Evolutionary conservation across 2,888 invertebrate species (phyloP).

Genomic region (Eilema caniola): DNA sequence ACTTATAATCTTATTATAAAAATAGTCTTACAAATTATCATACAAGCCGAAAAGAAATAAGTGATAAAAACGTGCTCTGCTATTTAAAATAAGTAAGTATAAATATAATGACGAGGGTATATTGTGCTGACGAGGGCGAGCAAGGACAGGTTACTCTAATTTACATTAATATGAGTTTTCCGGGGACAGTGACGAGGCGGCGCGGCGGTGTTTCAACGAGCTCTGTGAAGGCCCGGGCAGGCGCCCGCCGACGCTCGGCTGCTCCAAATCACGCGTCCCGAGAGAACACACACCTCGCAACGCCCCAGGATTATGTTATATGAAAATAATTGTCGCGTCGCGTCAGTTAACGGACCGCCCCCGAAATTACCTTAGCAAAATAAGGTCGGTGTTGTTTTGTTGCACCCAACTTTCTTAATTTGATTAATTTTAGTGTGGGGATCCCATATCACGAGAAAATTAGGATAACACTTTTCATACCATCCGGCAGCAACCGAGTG

Average conservation of each 20-base stretch:
- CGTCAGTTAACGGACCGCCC: conserved; percentile 67
- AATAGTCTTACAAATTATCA: conserved; percentile 23
- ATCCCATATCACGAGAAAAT: conserved; percentile 43
- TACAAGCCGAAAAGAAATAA: conserved; percentile 26
- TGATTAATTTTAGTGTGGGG: conserved; percentile 73
- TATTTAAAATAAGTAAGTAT: conserved; percentile 33
- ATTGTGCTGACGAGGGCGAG: conserved; percentile 60
- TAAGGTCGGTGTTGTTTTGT: conserved; percentile 73
- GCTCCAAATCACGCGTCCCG: conserved; percentile 75
- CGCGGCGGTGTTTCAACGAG: conserved; percentile 45
- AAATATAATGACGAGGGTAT: conserved; percentile 40
- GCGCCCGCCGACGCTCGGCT: conserved; percentile 46
- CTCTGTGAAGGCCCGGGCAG: conserved; percentile 44
- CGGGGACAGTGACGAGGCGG: conserved; percentile 63
- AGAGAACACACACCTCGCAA: conserved; percentile 71
- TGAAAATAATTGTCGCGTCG: conserved; percentile 80
- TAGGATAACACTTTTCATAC: conserved; percentile 52
- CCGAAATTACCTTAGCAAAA: conserved; percentile 72
- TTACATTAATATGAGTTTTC: conserved; percentile 77
- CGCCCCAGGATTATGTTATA: conserved; percentile 80
- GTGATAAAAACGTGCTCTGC: conserved; percentile 27
- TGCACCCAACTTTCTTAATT: conserved; percentile 73
- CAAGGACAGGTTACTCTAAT: conserved; percentile 69
- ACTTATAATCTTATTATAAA: background rate
- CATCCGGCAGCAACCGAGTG: conserved; percentile 35